Conservation (phyloP, 2,113 vertebrate genomes). For the Pheucticus melanocephalus region DNA sequence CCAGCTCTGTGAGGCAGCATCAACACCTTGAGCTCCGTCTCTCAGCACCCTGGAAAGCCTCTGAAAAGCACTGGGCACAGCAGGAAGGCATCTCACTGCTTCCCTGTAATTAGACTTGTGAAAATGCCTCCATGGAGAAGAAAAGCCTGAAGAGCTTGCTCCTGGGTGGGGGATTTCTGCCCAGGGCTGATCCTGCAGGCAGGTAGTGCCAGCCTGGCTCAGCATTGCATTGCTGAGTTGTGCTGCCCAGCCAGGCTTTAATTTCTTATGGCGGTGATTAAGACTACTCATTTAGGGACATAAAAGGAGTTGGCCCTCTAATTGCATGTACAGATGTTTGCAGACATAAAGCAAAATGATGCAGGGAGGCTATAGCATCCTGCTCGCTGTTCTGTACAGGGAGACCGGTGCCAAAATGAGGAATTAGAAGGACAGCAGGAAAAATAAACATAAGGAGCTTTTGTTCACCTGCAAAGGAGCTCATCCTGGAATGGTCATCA, state of each 20-base stretch:
- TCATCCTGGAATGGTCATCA: neutral
- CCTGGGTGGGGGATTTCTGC: neutral
- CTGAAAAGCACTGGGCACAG: neutral
- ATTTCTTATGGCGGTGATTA: slow-evolving; percentile 44
- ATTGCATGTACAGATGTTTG: slow-evolving; percentile 46
- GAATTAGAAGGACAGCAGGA: neutral
- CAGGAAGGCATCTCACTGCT: neutral
- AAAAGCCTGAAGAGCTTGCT: neutral
- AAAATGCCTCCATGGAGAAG: neutral
- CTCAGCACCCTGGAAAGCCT: rapidly evolving
- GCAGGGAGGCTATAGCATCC: neutral
- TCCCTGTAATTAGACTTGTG: slow-evolving; percentile 27
- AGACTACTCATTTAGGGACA: slow-evolving; percentile 45
- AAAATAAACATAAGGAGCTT: neutral
- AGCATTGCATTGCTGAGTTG: neutral
- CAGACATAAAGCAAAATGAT: slow-evolving; percentile 50
- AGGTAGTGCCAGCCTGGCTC: neutral
- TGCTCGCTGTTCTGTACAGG: neutral
- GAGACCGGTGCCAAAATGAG: neutral
- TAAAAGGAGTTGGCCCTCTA: slow-evolving; percentile 51
- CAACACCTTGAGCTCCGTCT: neutral
- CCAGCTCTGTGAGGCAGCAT: neutral
- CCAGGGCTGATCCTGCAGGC: neutral
- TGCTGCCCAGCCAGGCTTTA: slow-evolving; percentile 23
- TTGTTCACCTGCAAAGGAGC: neutral